Evolutionary conservation across 35 echinoderm and acorn worm genomes (phyloP), one percentile per base, ranked within the genome.

Genomic region (Apostichopus californicus): DNA sequence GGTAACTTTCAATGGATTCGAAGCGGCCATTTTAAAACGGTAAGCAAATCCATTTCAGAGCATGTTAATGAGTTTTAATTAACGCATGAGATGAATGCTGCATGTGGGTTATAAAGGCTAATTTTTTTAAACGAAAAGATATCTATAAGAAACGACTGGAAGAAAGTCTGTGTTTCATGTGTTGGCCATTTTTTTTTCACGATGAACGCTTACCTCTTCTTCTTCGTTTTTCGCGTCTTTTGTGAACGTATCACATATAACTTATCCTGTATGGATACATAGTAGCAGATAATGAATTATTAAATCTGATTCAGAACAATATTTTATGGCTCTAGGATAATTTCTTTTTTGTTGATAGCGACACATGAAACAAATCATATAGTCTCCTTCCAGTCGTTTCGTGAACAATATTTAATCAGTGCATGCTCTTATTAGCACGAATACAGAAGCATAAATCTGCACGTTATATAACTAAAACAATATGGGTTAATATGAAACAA

Each of bases 1-100:
- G 89, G 89, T 77, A 91, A 91, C 34, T 91, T 91, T 54, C 14
- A 78, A 46, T 91, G 72, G 77, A 91, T 91, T 25, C 6, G 71
- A 15, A 55, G 61, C 59, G 89, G 89, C 6, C 34, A 91, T 56
- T 91, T 23, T 54, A 91, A 91, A 55, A 77, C 72, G 73, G 89
- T 91, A 59, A 89, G 86, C 7, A 75, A 22, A 18, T 75, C 71
- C 14, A 22, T 75, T 7, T n/a, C 71, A 75, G 13, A 75, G 12
- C 12, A 61, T 12, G 12, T 9, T 8, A 12, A 18, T 75, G 21
- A 28, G 14, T 18, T 75, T 75, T 75, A 28, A 61, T 7, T 75
- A 18, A n/a, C n/a, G 71, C 71, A 75, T 75, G 71, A 75, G 5
- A 18, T 75, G 11, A 75, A 75, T 75, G 71, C 71, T 20, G 21